These are phyloP conservation scores for Apantesis nais DNA, from an alignment of 2,888 invertebrate genomes.

Conservation along the genomic window DNA sequence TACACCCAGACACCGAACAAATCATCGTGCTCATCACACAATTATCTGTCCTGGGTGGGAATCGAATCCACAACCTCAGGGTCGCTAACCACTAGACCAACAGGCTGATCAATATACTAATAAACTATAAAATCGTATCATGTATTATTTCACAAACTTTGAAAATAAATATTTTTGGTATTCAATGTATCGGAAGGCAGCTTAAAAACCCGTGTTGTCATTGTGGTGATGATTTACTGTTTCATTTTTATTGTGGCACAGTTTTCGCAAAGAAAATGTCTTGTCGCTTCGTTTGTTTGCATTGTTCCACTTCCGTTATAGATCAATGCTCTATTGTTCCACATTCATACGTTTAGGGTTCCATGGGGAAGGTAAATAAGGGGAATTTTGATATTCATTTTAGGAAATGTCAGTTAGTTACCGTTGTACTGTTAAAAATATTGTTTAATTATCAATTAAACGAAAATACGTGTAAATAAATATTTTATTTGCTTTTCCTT, in stretches of 20 bases:
- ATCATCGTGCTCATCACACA: no score
- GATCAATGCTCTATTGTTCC: slow-evolving; percentile 46
- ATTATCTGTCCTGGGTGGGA: no score
- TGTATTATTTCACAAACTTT: not conserved
- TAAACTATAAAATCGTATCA: no score
- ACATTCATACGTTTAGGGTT: slow-evolving; percentile 30
- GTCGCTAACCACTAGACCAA: no score
- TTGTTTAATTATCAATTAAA: no score
- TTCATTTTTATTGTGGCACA: slow-evolving; percentile 28
- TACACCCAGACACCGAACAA: no score
- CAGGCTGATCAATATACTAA: no score
- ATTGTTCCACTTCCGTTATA: slow-evolving; percentile 39
- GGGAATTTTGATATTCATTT: not conserved
- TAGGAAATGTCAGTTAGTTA: not conserved
- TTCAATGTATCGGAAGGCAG: not conserved
- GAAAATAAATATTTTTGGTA: not conserved
- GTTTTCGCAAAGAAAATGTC: slow-evolving; percentile 34
- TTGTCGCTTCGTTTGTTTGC: slow-evolving; percentile 40
- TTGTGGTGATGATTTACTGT: slow-evolving; percentile 30
- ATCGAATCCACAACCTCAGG: no score
- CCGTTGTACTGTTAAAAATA: no score
- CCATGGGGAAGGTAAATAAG: slow-evolving; percentile 8
- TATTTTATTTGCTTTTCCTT: not conserved
- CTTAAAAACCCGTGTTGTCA: slow-evolving; percentile 17
- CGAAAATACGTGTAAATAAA: not conserved